Conservation (phyloP, 2,888 invertebrate species). For the Tromatobia lineatoria region DNA sequence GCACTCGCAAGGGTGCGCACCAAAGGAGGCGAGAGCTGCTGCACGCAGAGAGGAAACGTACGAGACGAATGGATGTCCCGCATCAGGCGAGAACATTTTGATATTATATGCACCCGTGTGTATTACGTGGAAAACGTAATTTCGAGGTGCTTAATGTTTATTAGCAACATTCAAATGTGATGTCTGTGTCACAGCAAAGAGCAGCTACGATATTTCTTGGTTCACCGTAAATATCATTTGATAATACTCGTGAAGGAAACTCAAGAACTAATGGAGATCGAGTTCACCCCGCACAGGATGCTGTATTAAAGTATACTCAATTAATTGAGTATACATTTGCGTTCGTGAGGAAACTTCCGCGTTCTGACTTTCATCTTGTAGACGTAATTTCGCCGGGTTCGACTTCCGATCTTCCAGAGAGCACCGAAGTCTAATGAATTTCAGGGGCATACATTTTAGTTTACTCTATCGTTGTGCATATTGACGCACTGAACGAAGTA, state of each 20-base stretch:
- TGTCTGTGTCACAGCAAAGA: constrained; percentile 1
- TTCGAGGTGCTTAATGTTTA: background rate
- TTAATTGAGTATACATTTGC: constrained; percentile 45
- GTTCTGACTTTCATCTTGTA: constrained; percentile 24
- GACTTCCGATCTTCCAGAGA: constrained; percentile 36
- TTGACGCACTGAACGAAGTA: background rate
- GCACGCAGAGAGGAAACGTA: constrained; percentile 27
- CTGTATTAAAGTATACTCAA: constrained; percentile 30
- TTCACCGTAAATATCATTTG: background rate
- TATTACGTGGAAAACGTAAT: background rate
- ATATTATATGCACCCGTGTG: background rate
- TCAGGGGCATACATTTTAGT: background rate
- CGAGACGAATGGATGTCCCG: background rate
- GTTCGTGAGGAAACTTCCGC: constrained; percentile 34
- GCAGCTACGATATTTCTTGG: background rate
- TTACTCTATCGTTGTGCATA: constrained; percentile 12
- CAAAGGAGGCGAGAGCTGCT: constrained; percentile 36
- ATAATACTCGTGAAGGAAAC: background rate
- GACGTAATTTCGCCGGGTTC: constrained; percentile 16
- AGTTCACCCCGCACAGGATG: background rate
- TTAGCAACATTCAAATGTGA: background rate
- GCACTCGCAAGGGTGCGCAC: constrained; percentile 34
- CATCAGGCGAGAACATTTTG: background rate
- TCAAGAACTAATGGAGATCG: constrained; percentile 14
- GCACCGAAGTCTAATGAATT: constrained; percentile 15